A percentile compares a stretch with the other conserved stretches of the same genome.
Evolutionary conservation across 2,888 invertebrate genomes (phyloP).

Genomic region (Hirtodrosophila histrioides): DNA sequence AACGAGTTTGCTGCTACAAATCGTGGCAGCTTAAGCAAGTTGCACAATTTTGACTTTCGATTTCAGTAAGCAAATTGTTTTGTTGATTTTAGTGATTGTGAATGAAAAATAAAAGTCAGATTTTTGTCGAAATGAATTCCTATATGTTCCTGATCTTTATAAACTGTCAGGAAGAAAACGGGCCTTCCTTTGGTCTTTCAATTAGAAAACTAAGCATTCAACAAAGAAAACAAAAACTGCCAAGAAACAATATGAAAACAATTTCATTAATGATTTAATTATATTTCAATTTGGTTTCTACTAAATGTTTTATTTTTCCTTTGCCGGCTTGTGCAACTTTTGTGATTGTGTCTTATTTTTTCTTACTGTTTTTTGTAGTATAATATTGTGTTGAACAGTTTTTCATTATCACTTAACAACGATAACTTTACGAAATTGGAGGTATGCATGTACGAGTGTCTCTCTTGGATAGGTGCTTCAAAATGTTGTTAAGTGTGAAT

Average conservation of each 20-base stretch:
- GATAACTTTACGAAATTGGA: conserved; percentile 51
- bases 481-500: conserved; percentile 65
- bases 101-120: too few species aligned
- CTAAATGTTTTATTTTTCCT: conserved; percentile 13
- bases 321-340: background rate
- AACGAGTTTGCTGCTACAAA: too few species aligned
- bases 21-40: too few species aligned
- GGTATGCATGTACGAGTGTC: conserved; percentile 42
- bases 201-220: too few species aligned
- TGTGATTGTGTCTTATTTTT: background rate
- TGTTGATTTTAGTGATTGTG: too few species aligned
- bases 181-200: too few species aligned
- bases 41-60: too few species aligned
- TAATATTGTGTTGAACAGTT: conserved; percentile 33
- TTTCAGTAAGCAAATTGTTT: too few species aligned
- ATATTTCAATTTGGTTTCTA: conserved; percentile 6
- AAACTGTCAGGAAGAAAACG: too few species aligned
- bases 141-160: too few species aligned
- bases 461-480: conserved; percentile 45
- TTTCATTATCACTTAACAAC: conserved; percentile 45
- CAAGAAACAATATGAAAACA: conserved; percentile 1
- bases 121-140: too few species aligned
- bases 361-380: conserved; percentile 7
- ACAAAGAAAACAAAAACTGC: too few species aligned
- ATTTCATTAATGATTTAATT: conserved; percentile 40